Evolutionary conservation across 2,797 vertebrate genomes (phyloP).

Genomic region (Limosa lapponica): DNA sequence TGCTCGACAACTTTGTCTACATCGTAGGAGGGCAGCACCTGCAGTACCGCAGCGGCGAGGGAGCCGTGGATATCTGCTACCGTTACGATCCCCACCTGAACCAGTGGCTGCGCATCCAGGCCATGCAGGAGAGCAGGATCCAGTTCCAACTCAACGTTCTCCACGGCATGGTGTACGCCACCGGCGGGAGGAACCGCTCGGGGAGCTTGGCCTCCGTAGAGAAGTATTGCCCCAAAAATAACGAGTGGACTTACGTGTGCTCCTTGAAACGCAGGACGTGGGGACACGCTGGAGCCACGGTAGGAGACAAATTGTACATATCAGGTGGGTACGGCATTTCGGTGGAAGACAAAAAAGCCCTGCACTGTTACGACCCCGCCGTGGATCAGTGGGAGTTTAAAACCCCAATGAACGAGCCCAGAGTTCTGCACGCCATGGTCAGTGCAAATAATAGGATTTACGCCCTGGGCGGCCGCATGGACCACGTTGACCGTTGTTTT

Average conservation of each 20-base stretch:
- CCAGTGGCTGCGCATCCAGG: slow-evolving; percentile 92
- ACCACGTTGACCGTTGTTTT: slow-evolving; percentile 95
- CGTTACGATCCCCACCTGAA: slow-evolving; percentile 94
- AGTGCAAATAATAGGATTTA: slow-evolving; percentile 83
- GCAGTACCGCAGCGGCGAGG: slow-evolving; percentile 96
- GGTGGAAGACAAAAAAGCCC: slow-evolving; percentile 92
- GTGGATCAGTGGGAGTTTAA: slow-evolving; percentile 92
- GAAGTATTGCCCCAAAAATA: slow-evolving; percentile 90
- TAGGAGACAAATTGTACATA: slow-evolving; percentile 86
- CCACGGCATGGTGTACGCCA: slow-evolving; percentile 88
- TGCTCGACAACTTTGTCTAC: slow-evolving; percentile 95
- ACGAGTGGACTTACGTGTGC: slow-evolving; percentile 91
- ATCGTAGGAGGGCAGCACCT: slow-evolving; percentile 93
- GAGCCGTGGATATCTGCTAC: slow-evolving; percentile 89
- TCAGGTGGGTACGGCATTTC: slow-evolving; percentile 96
- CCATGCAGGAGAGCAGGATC: slow-evolving; percentile 94
- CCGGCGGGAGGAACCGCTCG: slow-evolving; percentile 92
- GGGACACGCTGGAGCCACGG: slow-evolving; percentile 91
- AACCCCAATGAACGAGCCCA: slow-evolving; percentile 93
- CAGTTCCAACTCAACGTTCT: slow-evolving; percentile 94
- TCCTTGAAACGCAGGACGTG: slow-evolving; percentile 93
- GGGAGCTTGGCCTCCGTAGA: slow-evolving; percentile 95
- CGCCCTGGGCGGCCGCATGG: slow-evolving; percentile 93
- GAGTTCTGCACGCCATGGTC: slow-evolving; percentile 95
- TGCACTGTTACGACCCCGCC: slow-evolving; percentile 90